A percentile compares a stretch with the other conserved stretches of the same genome.
Conservation (phyloP, 2,113 vertebrate species). For the Cynoglossus semilaevis region DNA sequence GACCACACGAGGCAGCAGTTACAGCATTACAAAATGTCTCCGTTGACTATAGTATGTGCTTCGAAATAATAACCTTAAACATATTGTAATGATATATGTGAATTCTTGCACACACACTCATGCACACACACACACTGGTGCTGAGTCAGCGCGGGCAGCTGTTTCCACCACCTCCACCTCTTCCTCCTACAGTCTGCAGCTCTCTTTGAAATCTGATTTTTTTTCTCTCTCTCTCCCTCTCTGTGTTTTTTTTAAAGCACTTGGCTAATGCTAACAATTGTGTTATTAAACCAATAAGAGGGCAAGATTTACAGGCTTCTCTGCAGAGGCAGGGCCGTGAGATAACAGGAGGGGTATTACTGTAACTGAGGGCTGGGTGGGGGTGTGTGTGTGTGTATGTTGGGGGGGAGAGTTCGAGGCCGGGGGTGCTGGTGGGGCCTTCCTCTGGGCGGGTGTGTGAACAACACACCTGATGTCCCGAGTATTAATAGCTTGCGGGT, state of each 20-base stretch:
- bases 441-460: no score
- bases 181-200: constrained; percentile 8
- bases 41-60: no score
- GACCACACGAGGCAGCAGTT: no score
- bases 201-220: constrained; percentile 46
- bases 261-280: constrained; percentile 59
- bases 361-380: constrained; percentile 50
- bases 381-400: constrained; percentile 23
- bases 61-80: no score
- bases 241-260: constrained; percentile 49
- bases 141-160: constrained; percentile 63
- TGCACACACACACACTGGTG: constrained; percentile 14
- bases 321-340: constrained; percentile 58
- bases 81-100: no score
- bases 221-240: constrained; percentile 43
- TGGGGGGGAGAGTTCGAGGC: no score
- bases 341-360: constrained; percentile 51
- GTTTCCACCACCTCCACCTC: constrained; percentile 56
- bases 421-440: no score
- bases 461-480: no score
- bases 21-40: no score
- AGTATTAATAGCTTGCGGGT: no score
- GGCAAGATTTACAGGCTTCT: constrained; percentile 52
- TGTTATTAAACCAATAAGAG: constrained; percentile 66
- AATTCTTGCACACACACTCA: no score